Evolutionary conservation across 2,113 vertebrate genomes (phyloP), one percentile per base, ranked within the genome.

Genomic region (Aramus guarauna): DNA sequence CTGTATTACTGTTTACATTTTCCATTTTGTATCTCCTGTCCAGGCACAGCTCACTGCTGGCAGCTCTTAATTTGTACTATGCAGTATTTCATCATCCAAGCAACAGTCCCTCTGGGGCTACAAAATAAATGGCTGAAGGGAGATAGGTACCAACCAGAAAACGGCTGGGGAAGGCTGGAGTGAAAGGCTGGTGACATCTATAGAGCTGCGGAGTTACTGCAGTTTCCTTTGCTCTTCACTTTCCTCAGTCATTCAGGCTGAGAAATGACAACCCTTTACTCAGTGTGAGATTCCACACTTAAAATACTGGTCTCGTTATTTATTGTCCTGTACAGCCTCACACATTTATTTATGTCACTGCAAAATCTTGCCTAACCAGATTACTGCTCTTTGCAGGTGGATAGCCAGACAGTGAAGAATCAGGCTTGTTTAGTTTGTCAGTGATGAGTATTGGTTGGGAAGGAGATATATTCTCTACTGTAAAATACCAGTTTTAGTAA

Each of bases 151-250:
- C 15, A 67, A 48, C 10, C 20, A 58, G 39, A 53, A 53, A 53
- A 69, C 5, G 3, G 19, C 53, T 63, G n/a, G 6, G 26, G 45
- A 86, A 78, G 48, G 75, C 75, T 93, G 90, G 20, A 92, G 81
- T 2, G 93, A 95, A 83, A 80, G 55, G 14, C 91, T 95, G 71
- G 53, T 85, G 97, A 93, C 96, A 97, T 64, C 96, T 97, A 91
- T 37, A 88, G 97, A 92, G 74, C 85, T 32, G 23, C 0, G 1
- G 37, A 85, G 91, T 94, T 94, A 96, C 23, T 96, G 93, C 96
- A 92, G 63, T 18, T 94, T 59, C 59, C 63, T 53, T 29, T 43
- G 60, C 39, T 32, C n/a, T 69, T 48, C 30, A 4, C 75, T 85
- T 68, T 52, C 22, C 58, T 68, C 82, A 39, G 27, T 6, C 56